These are phyloP conservation scores for Cheiracanthium punctorium DNA, from an alignment of 2,888 invertebrate species.

Conservation along the genomic window DNA sequence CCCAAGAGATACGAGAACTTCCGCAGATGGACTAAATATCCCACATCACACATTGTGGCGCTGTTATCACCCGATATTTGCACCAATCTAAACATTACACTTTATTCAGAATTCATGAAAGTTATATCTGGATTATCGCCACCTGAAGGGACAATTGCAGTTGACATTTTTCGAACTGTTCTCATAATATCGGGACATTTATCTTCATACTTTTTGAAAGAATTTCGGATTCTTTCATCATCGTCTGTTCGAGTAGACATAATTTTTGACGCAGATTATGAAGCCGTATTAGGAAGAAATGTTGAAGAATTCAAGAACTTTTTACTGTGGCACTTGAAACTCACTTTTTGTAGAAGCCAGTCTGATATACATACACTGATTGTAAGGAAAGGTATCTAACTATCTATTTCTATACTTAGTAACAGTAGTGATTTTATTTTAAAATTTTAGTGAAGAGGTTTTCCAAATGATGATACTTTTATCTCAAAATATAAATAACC, in stretches of 20 bases:
- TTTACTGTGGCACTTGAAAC: not conserved
- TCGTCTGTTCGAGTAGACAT: conserved; percentile 27
- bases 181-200: conserved; percentile 30
- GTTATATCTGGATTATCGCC: conserved; percentile 29
- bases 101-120: conserved; percentile 29
- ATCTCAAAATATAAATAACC: no score
- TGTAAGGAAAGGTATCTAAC: not conserved
- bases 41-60: not conserved
- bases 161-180: conserved; percentile 41
- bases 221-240: not conserved
- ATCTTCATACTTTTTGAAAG: conserved; percentile 10
- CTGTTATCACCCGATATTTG: not conserved
- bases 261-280: conserved; percentile 26
- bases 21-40: no score
- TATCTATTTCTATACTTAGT: no score
- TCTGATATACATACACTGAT: not conserved
- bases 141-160: conserved; percentile 25
- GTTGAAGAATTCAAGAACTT: not conserved
- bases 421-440: no score
- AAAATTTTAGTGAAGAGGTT: no score
- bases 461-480: no score
- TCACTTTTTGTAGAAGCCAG: not conserved
- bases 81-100: not conserved
- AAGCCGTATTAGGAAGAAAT: not conserved
- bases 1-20: no score